Evolutionary conservation across 2,113 vertebrate genomes (phyloP).

Genomic region (Catharus minimus): DNA sequence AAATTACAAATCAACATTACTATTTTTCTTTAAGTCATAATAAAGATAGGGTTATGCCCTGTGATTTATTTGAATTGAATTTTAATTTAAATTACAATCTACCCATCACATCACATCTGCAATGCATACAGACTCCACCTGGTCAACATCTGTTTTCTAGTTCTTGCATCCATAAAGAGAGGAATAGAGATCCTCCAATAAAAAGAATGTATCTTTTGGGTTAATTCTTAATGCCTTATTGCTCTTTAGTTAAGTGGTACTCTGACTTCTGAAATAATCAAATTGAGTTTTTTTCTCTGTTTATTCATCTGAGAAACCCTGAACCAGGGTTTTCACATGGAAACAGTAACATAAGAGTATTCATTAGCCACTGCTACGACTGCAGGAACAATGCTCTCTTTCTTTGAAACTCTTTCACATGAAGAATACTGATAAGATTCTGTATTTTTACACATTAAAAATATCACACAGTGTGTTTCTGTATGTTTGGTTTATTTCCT

Average conservation of each 20-base stretch:
- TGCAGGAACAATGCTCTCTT: background rate
- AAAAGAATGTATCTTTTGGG: background rate
- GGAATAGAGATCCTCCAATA: background rate
- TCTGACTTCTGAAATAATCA: background rate
- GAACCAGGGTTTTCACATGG: background rate
- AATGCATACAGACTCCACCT: background rate
- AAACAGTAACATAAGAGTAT: background rate
- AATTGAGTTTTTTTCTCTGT: background rate
- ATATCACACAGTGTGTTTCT: background rate
- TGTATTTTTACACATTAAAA: background rate
- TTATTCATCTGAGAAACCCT: background rate
- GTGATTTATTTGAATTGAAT: conserved; percentile 9
- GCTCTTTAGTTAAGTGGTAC: background rate
- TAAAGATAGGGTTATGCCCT: background rate
- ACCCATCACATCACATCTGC: background rate
- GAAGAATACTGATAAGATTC: background rate
- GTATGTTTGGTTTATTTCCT: background rate
- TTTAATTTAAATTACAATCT: conserved; percentile 19
- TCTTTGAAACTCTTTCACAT: background rate
- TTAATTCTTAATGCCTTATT: background rate
- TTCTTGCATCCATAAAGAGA: background rate
- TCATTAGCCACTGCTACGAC: background rate
- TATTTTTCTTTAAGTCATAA: background rate
- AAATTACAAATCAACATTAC: conserved; percentile 17
- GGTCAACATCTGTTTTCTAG: background rate